phyloP scores from a whole-genome alignment of 2,113 vertebrate species.

The Psammodynastes pulverulentus region DNA sequence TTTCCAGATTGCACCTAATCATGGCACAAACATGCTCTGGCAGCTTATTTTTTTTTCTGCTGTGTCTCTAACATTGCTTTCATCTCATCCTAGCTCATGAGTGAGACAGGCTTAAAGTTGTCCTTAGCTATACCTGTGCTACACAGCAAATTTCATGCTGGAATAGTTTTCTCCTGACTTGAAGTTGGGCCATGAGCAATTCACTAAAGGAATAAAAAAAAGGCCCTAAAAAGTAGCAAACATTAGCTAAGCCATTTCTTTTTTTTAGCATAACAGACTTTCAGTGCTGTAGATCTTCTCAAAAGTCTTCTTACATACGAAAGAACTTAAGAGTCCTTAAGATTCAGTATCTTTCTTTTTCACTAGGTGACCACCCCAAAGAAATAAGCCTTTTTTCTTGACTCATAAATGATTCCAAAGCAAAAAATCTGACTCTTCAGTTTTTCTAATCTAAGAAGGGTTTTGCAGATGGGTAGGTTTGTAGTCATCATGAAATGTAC shows the following conservation, averaged over 20 bases:
- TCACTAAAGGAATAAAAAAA: neutral
- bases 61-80: neutral
- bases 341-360: neutral
- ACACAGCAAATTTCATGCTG: neutral
- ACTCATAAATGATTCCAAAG: neutral
- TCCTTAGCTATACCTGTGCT: neutral
- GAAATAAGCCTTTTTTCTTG: neutral
- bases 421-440: neutral
- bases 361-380: neutral
- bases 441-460: neutral
- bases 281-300: neutral
- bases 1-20: neutral
- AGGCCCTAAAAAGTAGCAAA: neutral
- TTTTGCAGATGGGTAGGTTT: neutral
- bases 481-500: no score
- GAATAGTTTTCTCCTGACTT: neutral
- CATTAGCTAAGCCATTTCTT: neutral
- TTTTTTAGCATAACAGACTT: neutral
- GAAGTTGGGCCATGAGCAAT: neutral
- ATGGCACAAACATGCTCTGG: neutral
- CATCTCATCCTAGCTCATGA: neutral
- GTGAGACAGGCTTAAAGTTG: neutral
- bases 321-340: neutral
- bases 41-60: neutral
- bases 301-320: neutral